A percentile compares a stretch with the other conserved stretches of the same genome.
phyloP scores from a whole-genome alignment of 2,888 invertebrate species.

The Polia nebulosa region DNA sequence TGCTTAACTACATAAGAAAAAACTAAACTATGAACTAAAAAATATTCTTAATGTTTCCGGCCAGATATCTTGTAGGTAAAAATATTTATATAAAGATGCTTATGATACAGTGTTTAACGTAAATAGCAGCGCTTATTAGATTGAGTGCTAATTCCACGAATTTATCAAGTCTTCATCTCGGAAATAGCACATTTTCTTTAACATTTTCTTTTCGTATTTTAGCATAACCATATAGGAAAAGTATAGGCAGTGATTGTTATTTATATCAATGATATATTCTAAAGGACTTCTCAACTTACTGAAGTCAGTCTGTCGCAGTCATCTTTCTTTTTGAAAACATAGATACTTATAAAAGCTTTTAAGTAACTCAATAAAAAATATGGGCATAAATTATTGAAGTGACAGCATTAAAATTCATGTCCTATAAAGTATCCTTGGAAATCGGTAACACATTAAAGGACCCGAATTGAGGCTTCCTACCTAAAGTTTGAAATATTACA shows the following conservation, averaged over 20 bases:
- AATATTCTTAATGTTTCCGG: slow-evolving; percentile 8
- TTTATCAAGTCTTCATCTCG: slow-evolving; percentile 21
- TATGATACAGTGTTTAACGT: slow-evolving; percentile 8
- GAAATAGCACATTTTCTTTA: slow-evolving; percentile 23
- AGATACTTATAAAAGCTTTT: not conserved
- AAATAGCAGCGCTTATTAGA: slow-evolving; percentile 25
- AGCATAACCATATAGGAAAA: not conserved
- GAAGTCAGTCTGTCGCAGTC: not conserved
- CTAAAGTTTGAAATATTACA: slow-evolving; percentile 32
- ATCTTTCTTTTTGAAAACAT: slow-evolving; percentile 8
- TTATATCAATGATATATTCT: slow-evolving; percentile 7
- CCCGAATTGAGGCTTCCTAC: slow-evolving; percentile 15
- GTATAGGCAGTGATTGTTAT: slow-evolving; percentile 36
- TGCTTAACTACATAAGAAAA: slow-evolving; percentile 10
- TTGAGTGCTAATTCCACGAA: not conserved
- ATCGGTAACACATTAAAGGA: slow-evolving; percentile 29
- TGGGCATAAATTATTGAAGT: slow-evolving; percentile 21
- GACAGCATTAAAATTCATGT: slow-evolving; percentile 27
- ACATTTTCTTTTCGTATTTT: slow-evolving; percentile 1
- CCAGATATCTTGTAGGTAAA: slow-evolving; percentile 33
- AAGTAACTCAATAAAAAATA: slow-evolving; percentile 16
- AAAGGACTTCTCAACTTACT: not conserved
- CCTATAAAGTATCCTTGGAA: slow-evolving; percentile 27
- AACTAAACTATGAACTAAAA: slow-evolving; percentile 17
- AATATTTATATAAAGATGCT: slow-evolving; percentile 28